Percentiles rank a stretch among this genome's conserved stretches.
Evolutionary conservation across 2,888 invertebrate genomes (phyloP).

Genomic region (Cremastinae sp.): DNA sequence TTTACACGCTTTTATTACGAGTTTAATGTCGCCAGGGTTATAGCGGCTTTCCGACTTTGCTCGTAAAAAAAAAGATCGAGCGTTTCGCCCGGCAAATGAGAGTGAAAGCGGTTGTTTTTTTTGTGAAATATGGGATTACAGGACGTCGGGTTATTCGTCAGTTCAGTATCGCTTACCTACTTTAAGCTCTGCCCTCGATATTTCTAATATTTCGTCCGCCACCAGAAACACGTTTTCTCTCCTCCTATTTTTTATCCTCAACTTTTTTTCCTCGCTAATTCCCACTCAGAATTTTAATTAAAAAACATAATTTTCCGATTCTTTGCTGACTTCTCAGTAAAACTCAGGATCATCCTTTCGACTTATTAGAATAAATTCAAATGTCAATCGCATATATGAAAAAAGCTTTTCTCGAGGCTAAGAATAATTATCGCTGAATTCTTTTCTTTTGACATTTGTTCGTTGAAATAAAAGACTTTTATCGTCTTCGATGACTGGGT

Average conservation of each 20-base stretch:
- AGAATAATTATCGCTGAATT: too few species aligned
- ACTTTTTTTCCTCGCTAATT: not conserved
- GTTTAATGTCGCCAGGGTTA: slow-evolving; percentile 45
- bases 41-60: slow-evolving; percentile 17
- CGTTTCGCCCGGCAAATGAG: not conserved
- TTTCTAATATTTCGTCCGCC: slow-evolving; percentile 19
- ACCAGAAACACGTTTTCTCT: not conserved
- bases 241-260: not conserved
- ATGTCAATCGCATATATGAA: too few species aligned
- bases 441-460: too few species aligned
- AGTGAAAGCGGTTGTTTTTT: not conserved
- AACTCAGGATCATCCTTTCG: too few species aligned
- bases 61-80: slow-evolving; percentile 29
- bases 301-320: not conserved
- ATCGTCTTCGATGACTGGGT: too few species aligned
- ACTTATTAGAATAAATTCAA: too few species aligned
- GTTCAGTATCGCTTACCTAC: not conserved
- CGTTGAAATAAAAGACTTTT: too few species aligned
- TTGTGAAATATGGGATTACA: slow-evolving; percentile 20
- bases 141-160: slow-evolving; percentile 11
- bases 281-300: not conserved
- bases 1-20: slow-evolving; percentile 48
- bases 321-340: too few species aligned
- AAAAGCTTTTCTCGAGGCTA: too few species aligned
- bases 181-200: slow-evolving; percentile 29